Percentiles rank a stretch among this genome's conserved stretches.
These are phyloP conservation scores for Synergus laeviventris DNA, from an alignment of 2,888 invertebrate species.

Conservation along the genomic window DNA sequence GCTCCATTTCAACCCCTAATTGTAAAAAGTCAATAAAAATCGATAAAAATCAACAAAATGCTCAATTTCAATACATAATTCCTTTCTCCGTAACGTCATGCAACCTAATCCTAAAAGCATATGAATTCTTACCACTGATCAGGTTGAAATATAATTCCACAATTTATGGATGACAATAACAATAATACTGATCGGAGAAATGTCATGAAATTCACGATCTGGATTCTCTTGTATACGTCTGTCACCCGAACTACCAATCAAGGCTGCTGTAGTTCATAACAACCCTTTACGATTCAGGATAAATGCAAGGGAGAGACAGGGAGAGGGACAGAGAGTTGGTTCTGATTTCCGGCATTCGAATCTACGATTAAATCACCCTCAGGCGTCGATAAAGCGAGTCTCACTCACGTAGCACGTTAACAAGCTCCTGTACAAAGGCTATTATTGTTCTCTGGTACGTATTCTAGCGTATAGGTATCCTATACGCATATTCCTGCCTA, in stretches of 20 bases:
- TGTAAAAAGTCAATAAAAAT: too few relatives aligned
- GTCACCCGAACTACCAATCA: conserved; percentile 30
- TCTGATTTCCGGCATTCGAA: conserved; percentile 37
- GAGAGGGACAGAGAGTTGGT: not conserved
- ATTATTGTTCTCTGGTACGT: conserved; percentile 36
- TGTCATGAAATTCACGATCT: conserved; percentile 14
- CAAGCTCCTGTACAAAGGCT: conserved; percentile 23
- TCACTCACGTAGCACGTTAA: conserved; percentile 27
- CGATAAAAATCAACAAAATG: too few relatives aligned
- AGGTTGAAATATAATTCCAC: conserved; percentile 1
- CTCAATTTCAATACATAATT: too few relatives aligned
- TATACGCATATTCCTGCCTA: conserved; percentile 18
- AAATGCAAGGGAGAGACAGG: conserved; percentile 25
- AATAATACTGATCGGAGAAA: conserved; percentile 14
- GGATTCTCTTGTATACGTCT: not conserved
- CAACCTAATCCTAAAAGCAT: not conserved
- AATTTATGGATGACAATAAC: conserved; percentile 19
- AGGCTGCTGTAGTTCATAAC: conserved; percentile 21
- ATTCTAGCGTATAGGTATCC: conserved; percentile 1
- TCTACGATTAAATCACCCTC: conserved; percentile 35
- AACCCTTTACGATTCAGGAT: conserved; percentile 8
- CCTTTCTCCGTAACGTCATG: too few relatives aligned
- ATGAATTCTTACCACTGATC: not conserved
- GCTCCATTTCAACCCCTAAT: too few relatives aligned
- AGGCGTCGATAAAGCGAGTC: conserved; percentile 20